Conservation (phyloP, 30 jellyfish, hydroid and myxozoan genomes). For the Morbakka virulenta region DNA sequence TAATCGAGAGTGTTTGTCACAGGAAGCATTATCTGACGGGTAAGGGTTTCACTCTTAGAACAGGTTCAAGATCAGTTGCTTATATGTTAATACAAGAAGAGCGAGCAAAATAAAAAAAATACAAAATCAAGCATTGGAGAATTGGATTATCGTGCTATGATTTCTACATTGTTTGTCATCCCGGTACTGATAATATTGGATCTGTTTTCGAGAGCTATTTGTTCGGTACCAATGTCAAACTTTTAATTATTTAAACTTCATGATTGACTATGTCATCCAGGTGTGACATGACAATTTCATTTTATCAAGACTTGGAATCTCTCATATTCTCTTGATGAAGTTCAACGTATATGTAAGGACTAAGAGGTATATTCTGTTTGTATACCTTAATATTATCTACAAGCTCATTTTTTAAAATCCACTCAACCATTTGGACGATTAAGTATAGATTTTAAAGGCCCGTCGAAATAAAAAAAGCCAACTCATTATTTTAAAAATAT, state of each 20-base stretch:
- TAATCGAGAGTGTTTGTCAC: no score
- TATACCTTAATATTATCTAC: constrained; percentile 7
- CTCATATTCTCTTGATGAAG: constrained; percentile 16
- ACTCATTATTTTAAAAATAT: no score
- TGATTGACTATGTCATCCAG: constrained; percentile 35
- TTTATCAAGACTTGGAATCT: constrained; percentile 12
- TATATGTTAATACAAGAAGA: constrained; percentile 51
- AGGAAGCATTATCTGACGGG: constrained; percentile 61
- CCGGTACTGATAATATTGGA: constrained; percentile 12
- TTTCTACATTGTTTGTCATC: constrained; percentile 19
- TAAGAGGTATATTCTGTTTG: background rate
- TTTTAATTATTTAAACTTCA: background rate
- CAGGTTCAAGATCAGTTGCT: constrained; percentile 56
- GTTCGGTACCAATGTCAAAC: background rate
- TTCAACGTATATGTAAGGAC: background rate
- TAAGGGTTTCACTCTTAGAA: constrained; percentile 26
- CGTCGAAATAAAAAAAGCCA: background rate
- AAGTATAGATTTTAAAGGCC: no score
- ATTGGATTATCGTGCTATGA: constrained; percentile 50
- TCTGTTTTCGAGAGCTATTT: background rate
- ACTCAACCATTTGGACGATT: no score
- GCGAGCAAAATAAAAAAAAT: constrained; percentile 48
- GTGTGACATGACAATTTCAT: background rate
- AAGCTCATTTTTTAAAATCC: constrained; percentile 25
- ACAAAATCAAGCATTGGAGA: constrained; percentile 63